Base-by-base conservation (phyloP, 2,888 invertebrate species). In the Acanthopleura granulata region DNA sequence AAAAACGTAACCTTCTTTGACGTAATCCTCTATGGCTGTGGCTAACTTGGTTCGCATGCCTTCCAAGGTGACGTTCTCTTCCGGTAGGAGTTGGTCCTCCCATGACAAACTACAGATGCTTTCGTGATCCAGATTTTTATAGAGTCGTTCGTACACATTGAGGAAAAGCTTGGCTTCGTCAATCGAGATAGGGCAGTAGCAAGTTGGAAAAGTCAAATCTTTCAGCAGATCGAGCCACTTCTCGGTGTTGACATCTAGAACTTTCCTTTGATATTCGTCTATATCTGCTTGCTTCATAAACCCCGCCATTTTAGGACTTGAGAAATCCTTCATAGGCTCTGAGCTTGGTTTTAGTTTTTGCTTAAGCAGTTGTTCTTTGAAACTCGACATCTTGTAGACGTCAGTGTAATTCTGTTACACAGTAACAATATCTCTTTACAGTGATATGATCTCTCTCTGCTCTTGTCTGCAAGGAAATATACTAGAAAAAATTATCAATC, bases 171-270 rank as follows among this genome's bases (percentile, higher is more conserved):
- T 40, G 1, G 85, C 84, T 71, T 86, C 84, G 0, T 82, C 80
- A 0, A 82, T 57, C n/a, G 73, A 30, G 51, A 86, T 80, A 15
- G 83, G 80, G 75, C 83, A 81, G 49, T 81, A 80, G 18, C 76
- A 74, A n/a, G 85, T 84, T 0, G 83, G 83, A 69, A 86, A 86
- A 14, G 85, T 85, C 22, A 80, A 79, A 18, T 83, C 83, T 71
- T 71, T 62, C 27, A 86, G 77, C 3, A 82, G 29, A 57, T 82
- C 80, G 30, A 85, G 79, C 86, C 86, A 86, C 27, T 77, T 69
- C 70, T 86, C 86, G 27, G 83, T 84, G 74, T 86, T 86, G 0
- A 84, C 85, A 57, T 85, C 83, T 57, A 86, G 75, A 1, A 85
- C 85, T 40, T 74, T 74, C 11, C 81, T 78, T 72, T 86, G 84